Evolutionary conservation across 2,113 vertebrate species (phyloP), one percentile per base, ranked within the genome.

Genomic region (Erpornis zantholeuca): DNA sequence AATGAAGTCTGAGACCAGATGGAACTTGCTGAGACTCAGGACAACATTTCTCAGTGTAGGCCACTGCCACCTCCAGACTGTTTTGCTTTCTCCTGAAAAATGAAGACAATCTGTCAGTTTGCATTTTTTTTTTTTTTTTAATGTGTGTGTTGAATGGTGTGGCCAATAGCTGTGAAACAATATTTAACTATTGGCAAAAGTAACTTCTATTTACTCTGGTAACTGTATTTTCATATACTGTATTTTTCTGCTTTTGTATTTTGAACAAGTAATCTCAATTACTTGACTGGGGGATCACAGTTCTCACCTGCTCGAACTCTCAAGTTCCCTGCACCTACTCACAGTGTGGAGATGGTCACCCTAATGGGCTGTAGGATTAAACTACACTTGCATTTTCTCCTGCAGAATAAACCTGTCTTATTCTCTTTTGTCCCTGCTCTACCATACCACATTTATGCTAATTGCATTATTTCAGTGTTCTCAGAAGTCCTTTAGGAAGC

Each of bases 381-480:
- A 93, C 76, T 89, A 73, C 60, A 59, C 21, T 52, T 91, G 79
- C 59, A 86, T 61, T 94, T 97, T 93, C 79, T 87, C 91, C 84
- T 95, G 82, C 78, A 93, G 84, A 97, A 94, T 88, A 94, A 97
- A 96, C 86, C 84, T 86, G 78, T 81, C 61, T 91, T 71, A 63
- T 71, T 88, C 54, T 82, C 75, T 88, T 91, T 96, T 92, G 81
- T 92, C 44, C 54, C 90, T 95, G 69, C 83, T 79, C 53, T 95
- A 90, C 52, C 54, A 93, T 81, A 82, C 56, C 82, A 86, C 56
- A 52, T 95, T 92, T 84, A 77, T 90, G 36, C 90, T 97, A 97
- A 96, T 96, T 95, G 76, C 65, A 72, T 90, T 95, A 84, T 97
- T 96, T 92, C 91, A 61, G 78, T 40, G 52, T 92, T 95, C 96